Percentiles rank a stretch among this genome's conserved stretches.
These are phyloP conservation scores for Drosophila bocki DNA, from an alignment of 1,140 invertebrate genomes.

Conservation along the genomic window DNA sequence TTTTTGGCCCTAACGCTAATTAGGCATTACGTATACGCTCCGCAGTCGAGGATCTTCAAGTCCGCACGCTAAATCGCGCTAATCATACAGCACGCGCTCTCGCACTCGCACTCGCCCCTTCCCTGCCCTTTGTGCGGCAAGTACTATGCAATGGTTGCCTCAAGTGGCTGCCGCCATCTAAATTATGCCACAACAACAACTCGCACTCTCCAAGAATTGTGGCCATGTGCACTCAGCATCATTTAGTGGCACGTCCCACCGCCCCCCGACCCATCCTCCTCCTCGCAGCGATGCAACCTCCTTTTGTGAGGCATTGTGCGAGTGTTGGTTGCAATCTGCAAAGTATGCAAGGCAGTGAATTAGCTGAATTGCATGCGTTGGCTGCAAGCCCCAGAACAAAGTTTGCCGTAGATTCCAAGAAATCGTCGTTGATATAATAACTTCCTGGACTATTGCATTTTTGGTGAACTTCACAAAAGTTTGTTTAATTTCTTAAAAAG, in stretches of 20 bases:
- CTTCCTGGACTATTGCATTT: conserved; percentile 2
- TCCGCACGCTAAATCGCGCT: conserved; percentile 62
- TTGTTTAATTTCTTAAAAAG: conserved; percentile 3
- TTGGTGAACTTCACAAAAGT: background rate
- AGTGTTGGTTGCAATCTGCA: conserved; percentile 20
- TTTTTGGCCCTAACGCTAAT: conserved; percentile 65
- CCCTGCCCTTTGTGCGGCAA: conserved; percentile 19
- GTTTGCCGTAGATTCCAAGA: background rate
- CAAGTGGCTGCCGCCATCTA: conserved; percentile 65
- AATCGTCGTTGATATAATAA: background rate
- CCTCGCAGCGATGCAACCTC: conserved; percentile 16
- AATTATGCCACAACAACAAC: conserved; percentile 67
- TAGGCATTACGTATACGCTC: conserved; percentile 67
- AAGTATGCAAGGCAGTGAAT: conserved; percentile 25
- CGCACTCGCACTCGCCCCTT: conserved; percentile 5
- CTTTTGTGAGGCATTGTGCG: conserved; percentile 56
- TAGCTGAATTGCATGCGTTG: conserved; percentile 4
- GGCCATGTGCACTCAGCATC: conserved; percentile 76
- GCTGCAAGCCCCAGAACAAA: background rate
- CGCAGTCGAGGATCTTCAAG: conserved; percentile 49
- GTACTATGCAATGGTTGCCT: conserved; percentile 53
- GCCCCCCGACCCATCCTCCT: conserved; percentile 3
- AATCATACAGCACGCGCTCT: conserved; percentile 61
- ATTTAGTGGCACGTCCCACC: conserved; percentile 62
- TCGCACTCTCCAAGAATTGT: conserved; percentile 64